These are phyloP conservation scores for Camelus bactrianus DNA, from an alignment of 2,113 vertebrate species.

Conservation along the genomic window DNA sequence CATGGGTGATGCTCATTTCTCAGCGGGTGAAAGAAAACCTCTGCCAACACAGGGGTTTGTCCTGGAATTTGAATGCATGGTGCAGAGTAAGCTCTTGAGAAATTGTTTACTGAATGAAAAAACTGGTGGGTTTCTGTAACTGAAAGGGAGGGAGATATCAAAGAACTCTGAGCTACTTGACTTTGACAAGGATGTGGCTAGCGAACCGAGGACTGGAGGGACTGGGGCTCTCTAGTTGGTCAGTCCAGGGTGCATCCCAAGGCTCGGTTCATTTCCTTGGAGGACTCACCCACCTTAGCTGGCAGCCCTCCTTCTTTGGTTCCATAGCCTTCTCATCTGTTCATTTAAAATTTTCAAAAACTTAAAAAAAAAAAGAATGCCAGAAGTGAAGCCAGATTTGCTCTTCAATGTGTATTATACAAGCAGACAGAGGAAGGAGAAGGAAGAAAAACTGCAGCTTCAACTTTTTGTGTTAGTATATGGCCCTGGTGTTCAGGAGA, in stretches of 20 bases:
- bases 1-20: neutral
- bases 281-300: neutral
- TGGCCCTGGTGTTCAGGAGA: conserved; percentile 28
- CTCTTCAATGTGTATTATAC: neutral
- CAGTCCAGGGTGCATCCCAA: neutral
- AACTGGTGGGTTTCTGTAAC: conserved; percentile 4
- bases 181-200: neutral
- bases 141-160: neutral
- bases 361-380: neutral
- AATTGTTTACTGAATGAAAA: neutral
- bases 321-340: neutral
- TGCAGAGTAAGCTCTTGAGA: neutral
- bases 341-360: neutral
- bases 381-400: neutral
- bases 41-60: neutral
- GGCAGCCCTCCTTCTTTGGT: neutral
- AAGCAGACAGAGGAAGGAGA: neutral
- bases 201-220: neutral
- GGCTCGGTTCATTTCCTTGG: too few species aligned
- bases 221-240: neutral
- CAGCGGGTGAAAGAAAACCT: neutral
- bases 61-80: neutral
- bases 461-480: neutral
- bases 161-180: neutral
- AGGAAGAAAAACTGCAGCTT: neutral